phyloP scores from a whole-genome alignment of 2,888 invertebrate genomes.

The Malacosoma neustria region DNA sequence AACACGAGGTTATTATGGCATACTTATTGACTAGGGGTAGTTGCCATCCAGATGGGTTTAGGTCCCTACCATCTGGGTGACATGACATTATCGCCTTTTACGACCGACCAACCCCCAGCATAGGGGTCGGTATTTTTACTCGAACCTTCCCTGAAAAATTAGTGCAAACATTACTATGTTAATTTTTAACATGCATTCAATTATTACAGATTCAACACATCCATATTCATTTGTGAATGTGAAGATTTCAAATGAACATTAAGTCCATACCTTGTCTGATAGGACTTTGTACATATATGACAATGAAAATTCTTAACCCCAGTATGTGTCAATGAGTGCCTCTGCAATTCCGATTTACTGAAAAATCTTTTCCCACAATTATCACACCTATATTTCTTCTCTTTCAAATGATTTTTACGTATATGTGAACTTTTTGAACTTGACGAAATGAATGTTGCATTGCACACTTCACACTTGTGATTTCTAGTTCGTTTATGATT shows the following conservation, averaged over 20 bases:
- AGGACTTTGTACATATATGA: conserved; percentile 62
- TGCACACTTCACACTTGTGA: conserved; percentile 63
- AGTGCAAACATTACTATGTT: no score
- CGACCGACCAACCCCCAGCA: no score
- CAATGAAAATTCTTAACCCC: conserved; percentile 68
- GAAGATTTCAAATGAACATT: conserved; percentile 61
- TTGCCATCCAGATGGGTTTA: no score
- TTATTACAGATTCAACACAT: conserved; percentile 29
- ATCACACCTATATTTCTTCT: conserved; percentile 63
- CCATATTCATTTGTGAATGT: conserved; percentile 38
- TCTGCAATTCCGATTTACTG: conserved; percentile 57
- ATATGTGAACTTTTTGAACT: conserved; percentile 62
- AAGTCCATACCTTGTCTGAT: conserved; percentile 62
- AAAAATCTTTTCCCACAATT: conserved; percentile 62
- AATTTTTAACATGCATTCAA: no score
- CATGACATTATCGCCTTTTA: no score
- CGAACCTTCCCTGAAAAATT: no score
- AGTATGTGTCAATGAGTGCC: conserved; percentile 61
- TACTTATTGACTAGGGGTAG: no score
- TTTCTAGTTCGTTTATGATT: conserved; percentile 62
- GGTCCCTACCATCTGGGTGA: no score
- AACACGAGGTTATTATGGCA: no score
- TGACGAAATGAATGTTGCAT: conserved; percentile 61
- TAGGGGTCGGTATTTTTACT: no score
- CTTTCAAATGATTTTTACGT: conserved; percentile 61